Conservation (phyloP, 2,888 invertebrate genomes). For the Lycia hirtaria region DNA sequence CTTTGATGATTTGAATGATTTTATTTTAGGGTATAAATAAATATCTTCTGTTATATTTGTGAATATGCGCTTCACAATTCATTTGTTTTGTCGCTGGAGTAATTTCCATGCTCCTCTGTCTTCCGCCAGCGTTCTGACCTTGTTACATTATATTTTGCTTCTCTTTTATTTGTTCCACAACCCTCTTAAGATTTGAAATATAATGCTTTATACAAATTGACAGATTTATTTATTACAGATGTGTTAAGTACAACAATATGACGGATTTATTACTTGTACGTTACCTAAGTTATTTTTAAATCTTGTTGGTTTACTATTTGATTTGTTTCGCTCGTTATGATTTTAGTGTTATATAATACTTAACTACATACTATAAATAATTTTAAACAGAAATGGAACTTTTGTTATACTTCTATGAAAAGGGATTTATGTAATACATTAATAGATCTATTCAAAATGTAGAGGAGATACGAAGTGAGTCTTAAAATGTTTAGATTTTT, state of each 20-base stretch:
- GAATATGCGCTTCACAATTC: too few relatives aligned
- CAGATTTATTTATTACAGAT: slow-evolving; percentile 8
- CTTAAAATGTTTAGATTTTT: slow-evolving; percentile 6
- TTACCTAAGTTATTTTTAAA: background rate
- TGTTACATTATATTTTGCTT: too few relatives aligned
- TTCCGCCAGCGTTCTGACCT: too few relatives aligned
- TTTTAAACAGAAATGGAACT: background rate
- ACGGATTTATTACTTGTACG: background rate
- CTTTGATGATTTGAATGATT: too few relatives aligned
- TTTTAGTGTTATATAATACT: background rate
- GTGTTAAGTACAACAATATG: slow-evolving; percentile 1
- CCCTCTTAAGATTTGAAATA: background rate
- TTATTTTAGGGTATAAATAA: too few relatives aligned
- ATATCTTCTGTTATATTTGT: too few relatives aligned
- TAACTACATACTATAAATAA: slow-evolving; percentile 4
- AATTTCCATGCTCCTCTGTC: too few relatives aligned
- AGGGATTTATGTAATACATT: slow-evolving; percentile 2
- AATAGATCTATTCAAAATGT: slow-evolving; percentile 9
- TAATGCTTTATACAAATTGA: background rate
- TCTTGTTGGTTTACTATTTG: background rate
- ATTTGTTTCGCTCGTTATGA: background rate
- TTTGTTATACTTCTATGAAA: slow-evolving; percentile 7
- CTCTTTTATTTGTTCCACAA: too few relatives aligned
- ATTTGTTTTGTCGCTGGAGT: too few relatives aligned
- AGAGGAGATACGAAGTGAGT: background rate